Base-by-base conservation (phyloP, 2,113 vertebrate genomes). In the Anhinga anhinga region DNA sequence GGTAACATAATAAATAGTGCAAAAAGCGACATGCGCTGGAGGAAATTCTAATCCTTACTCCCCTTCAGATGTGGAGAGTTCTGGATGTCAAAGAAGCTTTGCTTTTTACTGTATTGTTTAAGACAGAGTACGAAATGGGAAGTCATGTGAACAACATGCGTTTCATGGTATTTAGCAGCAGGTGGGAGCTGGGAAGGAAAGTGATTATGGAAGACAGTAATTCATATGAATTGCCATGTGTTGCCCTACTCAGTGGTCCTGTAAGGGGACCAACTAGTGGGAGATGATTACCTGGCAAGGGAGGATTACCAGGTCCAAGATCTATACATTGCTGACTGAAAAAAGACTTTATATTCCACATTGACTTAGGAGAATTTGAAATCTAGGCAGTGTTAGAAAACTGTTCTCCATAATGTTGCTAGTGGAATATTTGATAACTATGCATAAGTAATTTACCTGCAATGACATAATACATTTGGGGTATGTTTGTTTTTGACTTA, bases 401-500 rank as follows among this genome's bases (percentile, higher is more conserved):
- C 38, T 50, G 26, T 71, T 67, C 5, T 86, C 56, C 4, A 2
- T 72, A 72, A 21, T 1, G 5, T 71, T 66, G 67, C 42, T n/a
- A 16, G n/a, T 88, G 72, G 76, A 84, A 58, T 52, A 47, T 32
- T 79, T 74, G 69, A 42, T 71, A 86, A 45, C 19, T 44, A 2
- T 61, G n/a, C 23, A 6, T 26, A 55, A 50, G 50, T 52, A n/a
- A 34, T 72, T 76, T 76, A 58, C 63, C 61, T 88, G 73, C 72
- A 72, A 44, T 82, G 65, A 77, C 12, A 5, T 58, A 25, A 77
- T 65, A 58, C 0, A 1, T 82, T 94, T 91, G 66, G 69, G 70
- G 58, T 66, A 81, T 94, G 91, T 88, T 92, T 86, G 49, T 65
- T 87, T 84, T 86, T 49, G 13, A 16, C 58, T 89, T 26, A 20